Base-by-base conservation (phyloP, 2,797 vertebrate species). In the Micrastur ruficollis region DNA sequence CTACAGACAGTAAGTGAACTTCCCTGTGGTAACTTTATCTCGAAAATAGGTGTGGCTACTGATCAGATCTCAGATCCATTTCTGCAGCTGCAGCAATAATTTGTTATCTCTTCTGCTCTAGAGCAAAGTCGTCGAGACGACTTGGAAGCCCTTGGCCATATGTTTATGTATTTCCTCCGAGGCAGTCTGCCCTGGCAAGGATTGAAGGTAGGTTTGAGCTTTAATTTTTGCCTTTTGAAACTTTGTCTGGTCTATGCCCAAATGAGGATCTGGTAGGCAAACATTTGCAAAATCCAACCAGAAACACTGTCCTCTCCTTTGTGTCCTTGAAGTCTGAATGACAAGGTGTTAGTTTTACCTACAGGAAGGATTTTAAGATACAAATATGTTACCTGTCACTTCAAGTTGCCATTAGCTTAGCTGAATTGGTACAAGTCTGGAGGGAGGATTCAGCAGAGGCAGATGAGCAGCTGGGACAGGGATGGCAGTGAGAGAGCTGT, bases 111-210 rank as follows among this genome's bases (percentile, higher is more conserved):
- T 97, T 91, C 90, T 97, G 46, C 98, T 86, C 80, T 29, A 99
- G 99, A 99, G 97, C 99, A 99, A 99, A 99, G 99, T 97, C 99
- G 99, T 74, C 98, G 99, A 95, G 99, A 99, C 31, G 99, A 99
- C 98, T 98, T 99, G 96, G 99, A 99, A 98, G 99, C 99, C 88
- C 98, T 99, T 63, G 99, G 99, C 97, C 99, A 99, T 98, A 99
- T 99, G 99, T 99, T 99, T 97, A 99, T 99, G 99, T 99, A 99
- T 98, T 99, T 99, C 97, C 99, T 99, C 58, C 99, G 99, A 97
- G 99, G 99, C 96, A 99, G 99, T 98, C 98, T 99, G 94, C 99
- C 99, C 63, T 99, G 99, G 99, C 99, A 99, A 98, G 99, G 99
- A 95, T 97, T 99, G 65, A 99, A 99, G 99, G 99, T 99, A 98